Conservation (phyloP, 2,113 vertebrate species). For the Brachypodius melanocephalos region DNA sequence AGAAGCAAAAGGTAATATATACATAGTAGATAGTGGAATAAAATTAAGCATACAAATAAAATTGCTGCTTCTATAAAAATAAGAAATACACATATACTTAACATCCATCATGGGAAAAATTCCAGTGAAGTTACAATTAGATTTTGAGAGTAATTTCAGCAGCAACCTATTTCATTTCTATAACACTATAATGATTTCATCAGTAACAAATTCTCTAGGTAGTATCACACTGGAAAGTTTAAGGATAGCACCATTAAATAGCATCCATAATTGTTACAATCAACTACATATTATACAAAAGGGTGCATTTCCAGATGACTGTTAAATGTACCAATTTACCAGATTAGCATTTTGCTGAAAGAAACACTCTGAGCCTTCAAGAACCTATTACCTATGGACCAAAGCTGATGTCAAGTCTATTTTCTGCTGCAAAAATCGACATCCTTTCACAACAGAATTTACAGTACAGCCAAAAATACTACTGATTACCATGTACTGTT, state of each 20-base stretch:
- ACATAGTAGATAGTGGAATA: not conserved
- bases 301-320: slow-evolving; percentile 1
- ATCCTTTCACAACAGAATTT: not conserved
- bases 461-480: not conserved
- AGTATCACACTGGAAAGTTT: slow-evolving; percentile 27
- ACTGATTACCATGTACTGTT: not conserved
- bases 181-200: slow-evolving; percentile 38
- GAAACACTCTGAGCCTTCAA: slow-evolving; percentile 13
- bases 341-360: slow-evolving; percentile 45
- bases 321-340: slow-evolving; percentile 11
- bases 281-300: slow-evolving; percentile 17
- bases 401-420: slow-evolving; percentile 3
- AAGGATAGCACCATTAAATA: slow-evolving; percentile 33
- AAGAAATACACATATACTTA: not conserved
- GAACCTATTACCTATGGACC: slow-evolving; percentile 26
- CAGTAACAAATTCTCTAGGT: slow-evolving; percentile 34
- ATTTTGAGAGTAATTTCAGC: slow-evolving; percentile 38
- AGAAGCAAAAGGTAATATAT: not conserved
- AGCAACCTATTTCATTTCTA: slow-evolving; percentile 40
- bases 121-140: slow-evolving; percentile 9
- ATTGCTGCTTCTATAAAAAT: not conserved
- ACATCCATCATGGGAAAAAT: slow-evolving; percentile 27
- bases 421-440: slow-evolving; percentile 7
- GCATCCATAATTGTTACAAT: slow-evolving; percentile 32
- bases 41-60: slow-evolving; percentile 19